A percentile compares a stretch with the other conserved stretches of the same genome.
Evolutionary conservation across 2,797 vertebrate species (phyloP).

Genomic region (Bradypus variegatus): DNA sequence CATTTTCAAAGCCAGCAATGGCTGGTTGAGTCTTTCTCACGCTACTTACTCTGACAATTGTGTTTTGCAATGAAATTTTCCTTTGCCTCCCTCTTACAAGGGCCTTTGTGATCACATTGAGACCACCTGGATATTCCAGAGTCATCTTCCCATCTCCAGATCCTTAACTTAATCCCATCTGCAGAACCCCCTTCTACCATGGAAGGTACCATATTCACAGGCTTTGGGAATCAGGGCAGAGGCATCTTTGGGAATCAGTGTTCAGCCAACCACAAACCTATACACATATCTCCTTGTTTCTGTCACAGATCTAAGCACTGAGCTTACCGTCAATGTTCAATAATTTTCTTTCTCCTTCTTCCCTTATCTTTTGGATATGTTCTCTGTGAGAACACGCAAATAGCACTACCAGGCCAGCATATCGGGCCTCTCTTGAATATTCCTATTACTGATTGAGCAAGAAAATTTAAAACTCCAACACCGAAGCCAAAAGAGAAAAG

Average conservation of each 20-base stretch:
- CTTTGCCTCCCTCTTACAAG: background rate
- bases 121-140: background rate
- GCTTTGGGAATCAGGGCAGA: background rate
- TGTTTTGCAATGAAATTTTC: background rate
- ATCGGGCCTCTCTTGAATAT: background rate
- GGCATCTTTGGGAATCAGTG: background rate
- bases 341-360: background rate
- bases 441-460: background rate
- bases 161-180: background rate
- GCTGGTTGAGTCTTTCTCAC: background rate
- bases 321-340: background rate
- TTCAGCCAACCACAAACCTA: background rate
- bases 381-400: background rate
- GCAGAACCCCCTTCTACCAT: background rate
- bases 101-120: fast-evolving
- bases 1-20: background rate
- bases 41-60: fast-evolving
- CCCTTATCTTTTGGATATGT: background rate
- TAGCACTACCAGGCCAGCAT: background rate
- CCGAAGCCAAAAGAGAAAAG: background rate
- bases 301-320: background rate
- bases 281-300: background rate
- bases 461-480: background rate
- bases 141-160: background rate
- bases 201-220: no score